Percentiles rank a stretch among this genome's conserved stretches.
Conservation (phyloP, 2,113 vertebrate genomes). For the Bujurquina vittata region DNA sequence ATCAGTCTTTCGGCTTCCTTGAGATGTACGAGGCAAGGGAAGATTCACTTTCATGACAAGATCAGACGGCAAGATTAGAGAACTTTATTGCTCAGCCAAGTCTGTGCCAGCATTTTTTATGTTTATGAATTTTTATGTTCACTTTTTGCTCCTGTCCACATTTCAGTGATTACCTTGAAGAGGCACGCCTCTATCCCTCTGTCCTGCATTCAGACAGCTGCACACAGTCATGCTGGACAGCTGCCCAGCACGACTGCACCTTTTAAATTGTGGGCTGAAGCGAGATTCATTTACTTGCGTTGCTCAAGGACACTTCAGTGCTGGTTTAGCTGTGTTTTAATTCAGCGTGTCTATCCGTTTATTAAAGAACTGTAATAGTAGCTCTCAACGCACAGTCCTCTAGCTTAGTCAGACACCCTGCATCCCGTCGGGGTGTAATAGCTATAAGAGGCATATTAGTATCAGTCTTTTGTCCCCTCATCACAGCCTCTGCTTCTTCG, state of each 20-base stretch:
- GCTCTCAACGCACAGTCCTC: neutral
- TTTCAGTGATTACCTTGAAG: conserved; percentile 43
- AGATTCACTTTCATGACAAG: conserved; percentile 36
- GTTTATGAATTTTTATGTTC: conserved; percentile 36
- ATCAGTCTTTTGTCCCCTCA: conserved; percentile 54
- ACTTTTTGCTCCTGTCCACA: conserved; percentile 23
- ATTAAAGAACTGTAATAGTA: neutral
- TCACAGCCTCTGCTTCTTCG: conserved; percentile 42
- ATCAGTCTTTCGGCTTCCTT: conserved; percentile 15
- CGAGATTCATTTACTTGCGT: neutral
- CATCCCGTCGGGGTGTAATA: conserved; percentile 29
- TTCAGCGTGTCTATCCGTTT: neutral
- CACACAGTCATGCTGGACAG: neutral
- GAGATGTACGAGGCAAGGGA: neutral
- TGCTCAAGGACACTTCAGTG: neutral
- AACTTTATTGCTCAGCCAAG: conserved; percentile 18
- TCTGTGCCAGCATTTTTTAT: conserved; percentile 5
- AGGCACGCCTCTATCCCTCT: conserved; percentile 1
- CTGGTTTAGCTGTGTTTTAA: neutral
- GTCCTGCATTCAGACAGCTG: neutral
- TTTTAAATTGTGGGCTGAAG: neutral
- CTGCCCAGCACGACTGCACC: neutral
- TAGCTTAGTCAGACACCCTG: conserved; percentile 9
- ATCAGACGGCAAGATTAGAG: conserved; percentile 43
- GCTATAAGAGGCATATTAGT: conserved; percentile 49